Conservation (phyloP, 2,113 vertebrate species). For the Boulengeromyrus knoepffleri region DNA sequence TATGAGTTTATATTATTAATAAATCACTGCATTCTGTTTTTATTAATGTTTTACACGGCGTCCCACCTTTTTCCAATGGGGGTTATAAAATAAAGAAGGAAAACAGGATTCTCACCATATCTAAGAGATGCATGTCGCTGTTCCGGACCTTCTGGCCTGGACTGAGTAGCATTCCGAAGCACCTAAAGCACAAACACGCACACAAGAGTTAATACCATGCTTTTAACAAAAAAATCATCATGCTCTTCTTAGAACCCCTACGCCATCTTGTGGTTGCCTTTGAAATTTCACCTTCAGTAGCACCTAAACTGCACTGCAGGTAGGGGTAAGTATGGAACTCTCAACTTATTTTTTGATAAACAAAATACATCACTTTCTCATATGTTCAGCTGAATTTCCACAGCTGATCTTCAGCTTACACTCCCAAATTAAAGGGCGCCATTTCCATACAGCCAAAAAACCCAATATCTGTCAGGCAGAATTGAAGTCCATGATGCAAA, state of each 20-base stretch:
- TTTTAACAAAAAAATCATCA: not conserved
- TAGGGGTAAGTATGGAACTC: not conserved
- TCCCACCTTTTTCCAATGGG: not conserved
- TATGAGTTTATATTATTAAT: not conserved
- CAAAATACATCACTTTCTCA: not conserved
- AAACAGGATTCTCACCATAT: conserved; percentile 74
- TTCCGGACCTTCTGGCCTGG: conserved; percentile 93
- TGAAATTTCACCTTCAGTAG: conserved; percentile 10
- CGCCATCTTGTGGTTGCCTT: conserved; percentile 26
- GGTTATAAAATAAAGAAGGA: not conserved
- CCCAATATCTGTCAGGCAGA: not conserved
- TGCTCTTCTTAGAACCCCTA: conserved; percentile 1
- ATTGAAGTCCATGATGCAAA: not conserved
- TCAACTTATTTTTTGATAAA: not conserved
- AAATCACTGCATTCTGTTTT: not conserved
- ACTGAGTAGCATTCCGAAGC: conserved; percentile 96
- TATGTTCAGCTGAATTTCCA: not conserved
- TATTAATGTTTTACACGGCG: not conserved
- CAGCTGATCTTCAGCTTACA: not conserved
- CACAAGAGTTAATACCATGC: not conserved
- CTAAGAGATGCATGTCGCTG: conserved; percentile 93
- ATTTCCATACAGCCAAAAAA: not conserved
- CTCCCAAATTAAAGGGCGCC: not conserved
- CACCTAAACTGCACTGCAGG: not conserved
- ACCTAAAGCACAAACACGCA: conserved; percentile 58